Evolutionary conservation across 2,113 vertebrate genomes (phyloP), one percentile per base, ranked within the genome.

Genomic region (Pelmatolapia mariae): DNA sequence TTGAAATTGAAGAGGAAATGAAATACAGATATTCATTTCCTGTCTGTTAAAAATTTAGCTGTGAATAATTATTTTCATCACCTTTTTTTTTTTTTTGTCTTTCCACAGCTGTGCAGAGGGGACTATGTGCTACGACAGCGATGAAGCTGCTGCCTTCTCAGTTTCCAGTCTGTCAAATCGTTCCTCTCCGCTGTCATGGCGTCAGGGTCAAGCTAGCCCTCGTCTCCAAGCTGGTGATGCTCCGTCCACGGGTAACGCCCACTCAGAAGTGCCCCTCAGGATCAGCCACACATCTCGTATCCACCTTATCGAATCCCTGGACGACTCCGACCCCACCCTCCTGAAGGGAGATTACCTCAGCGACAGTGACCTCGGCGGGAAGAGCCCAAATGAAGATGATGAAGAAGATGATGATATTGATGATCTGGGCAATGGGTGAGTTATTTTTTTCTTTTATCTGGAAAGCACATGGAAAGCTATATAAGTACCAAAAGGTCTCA

Each of bases 111-210:
- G 97, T 53, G 95, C 98, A 80, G 98, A 99, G 90, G 98, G 96
- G 92, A 96, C 94, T 45, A 86, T 93, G 84, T 98, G 97, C 95
- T 99, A 99, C 0, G 98, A 99, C 96, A 98, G 98, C 0, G 98
- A 99, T 0, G 98, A 99, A 15, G 97, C 98, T 84, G 98, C 98
- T 47, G 93, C 98, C 1, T 97, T 97, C 87, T 98, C 98, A 1
- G 92, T 99, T 47, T 98, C 98, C 92, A 99, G 98, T 87, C 93
- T 98, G 11, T 99, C 98, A 71, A 99, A 98, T 91, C 98, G 98
- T 88, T 99, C 98, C 1, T 99, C 98, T 1, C 98, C 98, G 0
- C 93, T 99, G 31, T 99, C 98, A 4, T 99, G 98, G 98, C 98
- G 97, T 87, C 98, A 99, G 0, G 98, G 98, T 80, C 98, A 99